These are phyloP conservation scores for Catharus bicknelli DNA, from an alignment of 2,113 vertebrate species.

Conservation along the genomic window DNA sequence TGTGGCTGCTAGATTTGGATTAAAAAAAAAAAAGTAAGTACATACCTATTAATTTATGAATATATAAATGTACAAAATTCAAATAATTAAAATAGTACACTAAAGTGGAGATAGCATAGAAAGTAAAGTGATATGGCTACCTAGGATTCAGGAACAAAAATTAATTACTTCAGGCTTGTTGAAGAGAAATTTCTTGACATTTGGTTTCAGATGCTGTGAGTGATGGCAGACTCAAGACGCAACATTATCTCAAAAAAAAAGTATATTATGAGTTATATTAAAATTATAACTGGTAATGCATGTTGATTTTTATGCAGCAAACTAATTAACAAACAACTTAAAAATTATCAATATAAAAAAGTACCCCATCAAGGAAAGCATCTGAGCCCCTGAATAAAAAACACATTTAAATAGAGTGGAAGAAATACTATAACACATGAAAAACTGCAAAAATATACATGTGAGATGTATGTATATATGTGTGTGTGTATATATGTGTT, in stretches of 20 bases:
- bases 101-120: neutral
- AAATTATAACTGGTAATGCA: constrained; percentile 13
- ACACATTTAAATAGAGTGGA: neutral
- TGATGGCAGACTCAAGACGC: neutral
- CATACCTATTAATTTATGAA: neutral
- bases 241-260: neutral
- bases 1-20: neutral
- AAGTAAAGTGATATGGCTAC: neutral
- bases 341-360: constrained; percentile 15
- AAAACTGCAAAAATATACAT: neutral
- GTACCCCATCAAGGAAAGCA: neutral
- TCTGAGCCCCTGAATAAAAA: constrained; percentile 47
- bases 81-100: neutral
- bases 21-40: neutral
- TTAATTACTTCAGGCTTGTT: neutral
- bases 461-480: neutral
- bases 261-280: neutral
- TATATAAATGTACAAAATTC: neutral
- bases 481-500: too few relatives aligned
- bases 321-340: neutral
- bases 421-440: neutral
- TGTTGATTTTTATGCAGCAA: neutral
- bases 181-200: neutral
- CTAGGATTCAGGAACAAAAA: neutral
- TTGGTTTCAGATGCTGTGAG: neutral